Conservation (phyloP, 2,113 vertebrate genomes). For the Salminus brasiliensis region DNA sequence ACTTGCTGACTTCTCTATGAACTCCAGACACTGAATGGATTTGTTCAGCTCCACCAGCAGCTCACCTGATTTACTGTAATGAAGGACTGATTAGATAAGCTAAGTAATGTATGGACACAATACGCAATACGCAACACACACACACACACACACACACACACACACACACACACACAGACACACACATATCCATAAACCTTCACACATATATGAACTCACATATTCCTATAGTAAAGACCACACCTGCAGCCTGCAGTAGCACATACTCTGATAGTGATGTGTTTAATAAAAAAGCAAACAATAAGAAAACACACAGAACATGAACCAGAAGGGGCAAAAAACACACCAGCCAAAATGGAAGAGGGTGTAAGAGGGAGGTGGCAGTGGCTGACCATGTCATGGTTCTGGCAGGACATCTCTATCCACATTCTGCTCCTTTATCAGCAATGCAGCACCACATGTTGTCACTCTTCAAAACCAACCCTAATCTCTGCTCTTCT, state of each 20-base stretch:
- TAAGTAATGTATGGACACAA: too few species aligned
- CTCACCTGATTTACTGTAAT: too few species aligned
- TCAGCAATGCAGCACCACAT: conserved; percentile 24
- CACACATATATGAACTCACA: too few species aligned
- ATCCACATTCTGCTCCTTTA: conserved; percentile 16
- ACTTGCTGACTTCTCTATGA: too few species aligned
- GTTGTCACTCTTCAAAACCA: conserved; percentile 51
- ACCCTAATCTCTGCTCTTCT: conserved; percentile 52
- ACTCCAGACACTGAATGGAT: too few species aligned
- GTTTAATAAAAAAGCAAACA: not conserved
- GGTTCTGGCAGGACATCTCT: conserved; percentile 39
- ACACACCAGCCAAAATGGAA: not conserved
- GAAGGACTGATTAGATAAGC: too few species aligned
- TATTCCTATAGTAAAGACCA: too few species aligned
- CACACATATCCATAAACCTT: not conserved
- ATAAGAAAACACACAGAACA: not conserved
- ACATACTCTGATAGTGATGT: not conserved
- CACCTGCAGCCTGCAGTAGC: not conserved
- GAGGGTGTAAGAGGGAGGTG: not conserved
- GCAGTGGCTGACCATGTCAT: conserved; percentile 9
- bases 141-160: too few species aligned
- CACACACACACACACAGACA: too few species aligned
- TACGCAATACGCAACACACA: too few species aligned
- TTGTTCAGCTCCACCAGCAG: too few species aligned
- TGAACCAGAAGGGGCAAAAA: not conserved